Base-by-base conservation (phyloP, 2,888 invertebrate genomes). In the Pristionchus arcanus region DNA sequence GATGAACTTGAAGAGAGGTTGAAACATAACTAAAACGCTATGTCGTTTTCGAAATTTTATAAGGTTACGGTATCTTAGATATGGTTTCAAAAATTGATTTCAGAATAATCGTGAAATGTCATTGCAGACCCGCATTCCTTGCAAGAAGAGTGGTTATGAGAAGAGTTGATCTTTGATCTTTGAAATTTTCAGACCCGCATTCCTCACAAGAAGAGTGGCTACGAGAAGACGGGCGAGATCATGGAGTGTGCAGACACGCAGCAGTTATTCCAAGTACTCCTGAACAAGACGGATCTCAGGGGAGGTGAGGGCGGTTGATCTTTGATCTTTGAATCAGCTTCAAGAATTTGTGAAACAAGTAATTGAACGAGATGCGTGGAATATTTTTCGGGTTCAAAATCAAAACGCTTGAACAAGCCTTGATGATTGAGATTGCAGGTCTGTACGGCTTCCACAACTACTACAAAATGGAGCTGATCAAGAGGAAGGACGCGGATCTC, bases 371-470 rank as follows among this genome's bases (percentile, higher is more conserved):
- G 21, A 55, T 21, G n/a, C n/a, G n/a, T n/a, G n/a, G n/a, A n/a
- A n/a, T n/a, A n/a, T n/a, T n/a, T n/a, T n/a, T n/a, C n/a, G n/a
- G n/a, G n/a, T n/a, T n/a, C n/a, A n/a, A n/a, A 59, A 25, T 1
- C 3, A 16, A 59, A 0, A 49, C 11, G 21, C 25, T 15, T 21
- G 55, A 55, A 59, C 19, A 19, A 25, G 59, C 13, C 25, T 2
- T 66, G 25, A 66, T 66, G 66, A 28, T 13, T 66, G n/a, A 25
- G 28, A n/a, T n/a, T 31, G 0, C 11, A 71, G 96, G 96, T 31
- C 90, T 94, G 28, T 96, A 94, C 91, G 96, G 96, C 88, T 95
- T 96, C 91, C 96, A 96, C 94, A 96, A 96, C 94, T 96, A 96
- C 94, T 96, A 96, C 93, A 81, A 81, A 31, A 95, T 96, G 95